Evolutionary conservation across 2,797 vertebrate species (phyloP).

Genomic region (Spheniscus humboldti): DNA sequence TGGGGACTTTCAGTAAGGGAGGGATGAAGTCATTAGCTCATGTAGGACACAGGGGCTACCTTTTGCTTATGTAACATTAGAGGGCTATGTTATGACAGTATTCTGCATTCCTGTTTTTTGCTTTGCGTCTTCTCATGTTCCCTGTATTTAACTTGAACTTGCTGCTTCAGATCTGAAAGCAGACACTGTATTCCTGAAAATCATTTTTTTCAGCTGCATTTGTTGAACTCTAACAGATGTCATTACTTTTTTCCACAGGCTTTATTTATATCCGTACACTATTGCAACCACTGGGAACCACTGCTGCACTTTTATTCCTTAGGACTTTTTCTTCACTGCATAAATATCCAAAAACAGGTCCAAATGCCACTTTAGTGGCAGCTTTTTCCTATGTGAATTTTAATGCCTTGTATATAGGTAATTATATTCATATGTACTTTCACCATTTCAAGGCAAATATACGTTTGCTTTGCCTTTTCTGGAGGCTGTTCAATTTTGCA

Average conservation of each 20-base stretch:
- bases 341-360: not conserved
- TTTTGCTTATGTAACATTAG: constrained; percentile 6
- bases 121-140: not conserved
- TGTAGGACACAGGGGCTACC: not conserved
- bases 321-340: not conserved
- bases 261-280: not conserved
- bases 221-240: not conserved
- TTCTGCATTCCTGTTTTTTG: not conserved
- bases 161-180: not conserved
- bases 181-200: not conserved
- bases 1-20: not conserved
- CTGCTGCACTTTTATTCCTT: not conserved
- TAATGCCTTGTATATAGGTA: not conserved
- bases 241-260: not conserved
- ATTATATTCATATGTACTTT: not conserved
- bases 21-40: not conserved
- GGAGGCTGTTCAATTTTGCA: not conserved
- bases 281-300: not conserved
- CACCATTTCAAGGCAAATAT: not conserved
- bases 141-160: not conserved
- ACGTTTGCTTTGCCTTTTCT: not conserved
- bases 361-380: not conserved
- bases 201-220: not conserved
- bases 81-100: not conserved
- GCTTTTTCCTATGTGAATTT: not conserved